Evolutionary conservation across 2,113 vertebrate genomes (phyloP).

Genomic region (Aphelocoma coerulescens): DNA sequence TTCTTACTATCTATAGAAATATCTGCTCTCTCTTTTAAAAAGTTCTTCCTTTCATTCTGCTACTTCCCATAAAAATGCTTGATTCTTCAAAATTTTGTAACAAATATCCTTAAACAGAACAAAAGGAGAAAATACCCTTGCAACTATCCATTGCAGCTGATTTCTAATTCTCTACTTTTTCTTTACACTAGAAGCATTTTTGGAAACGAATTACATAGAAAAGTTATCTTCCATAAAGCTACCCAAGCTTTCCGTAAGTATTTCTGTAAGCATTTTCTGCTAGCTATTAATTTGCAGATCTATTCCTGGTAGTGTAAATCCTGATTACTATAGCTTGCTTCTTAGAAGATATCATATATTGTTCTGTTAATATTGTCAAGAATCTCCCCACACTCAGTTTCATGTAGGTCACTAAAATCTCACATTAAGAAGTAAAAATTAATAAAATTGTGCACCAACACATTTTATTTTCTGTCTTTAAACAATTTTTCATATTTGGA

Average conservation of each 20-base stretch:
- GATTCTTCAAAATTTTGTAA: not conserved
- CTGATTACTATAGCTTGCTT: not conserved
- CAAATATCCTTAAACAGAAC: not conserved
- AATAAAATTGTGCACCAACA: not conserved
- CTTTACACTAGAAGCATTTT: not conserved
- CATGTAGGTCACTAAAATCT: not conserved
- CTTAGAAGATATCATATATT: not conserved
- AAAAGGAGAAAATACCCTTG: not conserved
- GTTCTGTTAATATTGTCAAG: not conserved
- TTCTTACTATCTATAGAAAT: not conserved
- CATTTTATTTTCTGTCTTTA: not conserved
- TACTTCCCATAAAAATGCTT: not conserved
- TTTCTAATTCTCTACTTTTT: not conserved
- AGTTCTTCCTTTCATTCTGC: not conserved
- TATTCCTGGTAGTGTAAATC: not conserved
- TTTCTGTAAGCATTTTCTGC: not conserved
- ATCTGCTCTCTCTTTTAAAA: not conserved
- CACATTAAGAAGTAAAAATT: not conserved
- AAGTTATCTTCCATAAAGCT: not conserved
- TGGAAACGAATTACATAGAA: not conserved
- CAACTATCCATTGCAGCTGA: not conserved
- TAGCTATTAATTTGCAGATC: not conserved
- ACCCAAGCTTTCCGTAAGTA: not conserved
- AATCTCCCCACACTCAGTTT: rapidly evolving
- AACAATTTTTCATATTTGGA: not conserved